These are phyloP conservation scores for Cyaniris semiargus DNA, from an alignment of 2,888 invertebrate genomes.

Conservation along the genomic window DNA sequence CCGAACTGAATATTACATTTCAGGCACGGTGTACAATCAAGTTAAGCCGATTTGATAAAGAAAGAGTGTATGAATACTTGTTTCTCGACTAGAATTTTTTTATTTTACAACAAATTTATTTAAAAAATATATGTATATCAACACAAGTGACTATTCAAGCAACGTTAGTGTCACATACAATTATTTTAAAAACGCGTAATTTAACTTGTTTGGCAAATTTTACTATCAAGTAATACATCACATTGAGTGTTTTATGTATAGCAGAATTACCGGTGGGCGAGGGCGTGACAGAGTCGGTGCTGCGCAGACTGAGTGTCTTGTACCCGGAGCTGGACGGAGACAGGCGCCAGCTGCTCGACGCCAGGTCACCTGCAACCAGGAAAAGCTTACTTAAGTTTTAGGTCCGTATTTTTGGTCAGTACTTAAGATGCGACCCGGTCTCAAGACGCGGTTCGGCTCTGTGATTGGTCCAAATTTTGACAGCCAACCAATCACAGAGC, in stretches of 20 bases:
- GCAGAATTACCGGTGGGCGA: constrained; percentile 83
- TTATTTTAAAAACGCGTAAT: background rate
- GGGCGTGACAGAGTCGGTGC: constrained; percentile 88
- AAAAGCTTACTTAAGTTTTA: no score
- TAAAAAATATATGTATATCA: no score
- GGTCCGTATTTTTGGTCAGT: no score
- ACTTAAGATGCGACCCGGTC: no score
- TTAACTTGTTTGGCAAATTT: background rate
- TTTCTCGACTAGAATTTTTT: no score
- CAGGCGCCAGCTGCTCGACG: constrained; percentile 81
- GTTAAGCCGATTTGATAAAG: background rate
- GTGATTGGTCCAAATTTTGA: no score
- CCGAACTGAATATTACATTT: background rate
- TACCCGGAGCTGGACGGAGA: constrained; percentile 89
- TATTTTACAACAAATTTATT: no score
- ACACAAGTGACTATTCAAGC: no score
- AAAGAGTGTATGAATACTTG: background rate
- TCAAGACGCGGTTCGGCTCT: no score
- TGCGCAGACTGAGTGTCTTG: constrained; percentile 86
- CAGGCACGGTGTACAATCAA: background rate
- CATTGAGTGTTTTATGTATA: background rate
- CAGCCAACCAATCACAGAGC: no score
- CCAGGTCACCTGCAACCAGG: constrained; percentile 62
- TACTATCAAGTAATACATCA: background rate
- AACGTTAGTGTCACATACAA: background rate